Percentiles rank a stretch among this genome's conserved stretches.
Evolutionary conservation across 92 coral and sea anemone genomes (phyloP).

Genomic region (Phenganax subtilis): DNA sequence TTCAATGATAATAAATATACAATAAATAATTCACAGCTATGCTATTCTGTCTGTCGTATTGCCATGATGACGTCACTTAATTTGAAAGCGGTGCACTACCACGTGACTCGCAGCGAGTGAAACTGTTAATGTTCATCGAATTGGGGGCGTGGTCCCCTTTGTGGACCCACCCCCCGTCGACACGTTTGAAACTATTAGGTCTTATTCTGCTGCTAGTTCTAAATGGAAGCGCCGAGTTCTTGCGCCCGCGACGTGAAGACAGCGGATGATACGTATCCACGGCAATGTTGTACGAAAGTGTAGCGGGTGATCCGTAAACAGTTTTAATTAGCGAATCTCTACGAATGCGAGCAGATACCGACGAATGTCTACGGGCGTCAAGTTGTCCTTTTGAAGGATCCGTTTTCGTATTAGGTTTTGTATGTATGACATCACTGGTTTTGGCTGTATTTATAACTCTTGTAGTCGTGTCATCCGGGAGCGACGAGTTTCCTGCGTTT

Average conservation of each 20-base stretch:
- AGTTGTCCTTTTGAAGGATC: slow-evolving; percentile 9
- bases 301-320: slow-evolving; percentile 31
- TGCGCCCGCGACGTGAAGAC: slow-evolving; percentile 70
- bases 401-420: slow-evolving; percentile 7
- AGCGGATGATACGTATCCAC: slow-evolving; percentile 75
- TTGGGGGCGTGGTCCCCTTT: slow-evolving; percentile 17
- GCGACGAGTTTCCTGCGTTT: not conserved
- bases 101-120: not conserved
- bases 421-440: not conserved
- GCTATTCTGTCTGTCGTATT: no score
- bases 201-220: slow-evolving; percentile 59
- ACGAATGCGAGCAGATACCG: not conserved
- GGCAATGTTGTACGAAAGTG: slow-evolving; percentile 43
- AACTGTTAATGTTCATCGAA: not conserved
- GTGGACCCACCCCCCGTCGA: slow-evolving; percentile 50
- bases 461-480: not conserved
- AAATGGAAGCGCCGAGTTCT: slow-evolving; percentile 49
- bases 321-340: slow-evolving; percentile 20
- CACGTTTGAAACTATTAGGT: slow-evolving; percentile 63
- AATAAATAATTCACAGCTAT: no score
- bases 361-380: not conserved
- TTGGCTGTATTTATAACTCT: not conserved
- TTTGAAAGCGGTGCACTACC: no score
- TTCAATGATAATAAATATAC: no score
- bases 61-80: no score